Conservation (phyloP, 2,888 invertebrate species). For the Apodemia duryi region DNA sequence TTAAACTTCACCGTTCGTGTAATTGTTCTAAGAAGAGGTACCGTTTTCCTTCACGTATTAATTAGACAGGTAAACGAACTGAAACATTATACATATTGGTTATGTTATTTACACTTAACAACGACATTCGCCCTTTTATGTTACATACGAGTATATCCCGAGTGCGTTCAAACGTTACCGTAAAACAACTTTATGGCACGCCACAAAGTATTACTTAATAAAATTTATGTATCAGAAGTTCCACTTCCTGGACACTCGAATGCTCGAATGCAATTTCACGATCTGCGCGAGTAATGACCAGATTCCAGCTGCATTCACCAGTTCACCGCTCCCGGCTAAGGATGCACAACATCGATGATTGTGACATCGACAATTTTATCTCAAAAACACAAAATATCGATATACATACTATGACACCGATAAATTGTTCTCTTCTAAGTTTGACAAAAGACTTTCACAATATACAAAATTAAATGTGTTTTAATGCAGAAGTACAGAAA, state of each 20-base stretch:
- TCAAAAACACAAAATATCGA: too few species aligned
- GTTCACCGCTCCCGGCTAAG: constrained; percentile 26
- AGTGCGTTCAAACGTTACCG: neutral
- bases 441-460: too few species aligned
- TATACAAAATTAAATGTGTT: too few species aligned
- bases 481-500: too few species aligned
- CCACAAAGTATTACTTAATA: constrained; percentile 7
- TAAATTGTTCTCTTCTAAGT: too few species aligned
- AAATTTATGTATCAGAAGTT: constrained; percentile 15
- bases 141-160: neutral
- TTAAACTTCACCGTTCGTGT: too few species aligned
- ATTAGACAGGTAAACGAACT: too few species aligned
- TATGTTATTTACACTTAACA: too few species aligned
- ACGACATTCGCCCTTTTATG: neutral
- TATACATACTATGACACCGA: too few species aligned
- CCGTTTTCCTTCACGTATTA: too few species aligned
- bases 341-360: neutral
- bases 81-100: too few species aligned
- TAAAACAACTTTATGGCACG: constrained; percentile 1
- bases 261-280: constrained; percentile 22
- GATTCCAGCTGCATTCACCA: constrained; percentile 20
- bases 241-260: constrained; percentile 29
- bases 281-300: constrained; percentile 20
- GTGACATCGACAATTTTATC: neutral
- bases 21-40: too few species aligned